phyloP scores from a whole-genome alignment of 2,797 vertebrate genomes.

The Spheniscus humboldti region DNA sequence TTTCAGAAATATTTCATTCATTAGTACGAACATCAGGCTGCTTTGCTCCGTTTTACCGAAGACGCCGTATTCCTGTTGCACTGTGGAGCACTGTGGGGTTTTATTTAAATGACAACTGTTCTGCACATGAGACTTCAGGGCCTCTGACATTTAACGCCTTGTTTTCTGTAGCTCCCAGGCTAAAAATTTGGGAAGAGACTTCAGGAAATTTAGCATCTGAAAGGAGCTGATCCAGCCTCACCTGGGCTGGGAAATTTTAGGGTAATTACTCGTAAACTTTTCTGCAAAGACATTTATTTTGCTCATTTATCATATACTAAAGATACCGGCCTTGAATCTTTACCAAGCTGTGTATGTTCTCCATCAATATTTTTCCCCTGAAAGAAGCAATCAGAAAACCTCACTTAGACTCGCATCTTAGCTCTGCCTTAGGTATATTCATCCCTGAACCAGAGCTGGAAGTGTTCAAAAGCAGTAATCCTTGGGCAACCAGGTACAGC shows the following conservation, averaged over 20 bases:
- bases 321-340: neutral
- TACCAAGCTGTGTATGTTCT: too few relatives aligned
- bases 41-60: neutral
- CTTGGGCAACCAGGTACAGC: neutral
- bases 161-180: neutral
- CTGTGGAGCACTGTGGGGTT: neutral
- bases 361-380: neutral
- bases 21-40: neutral
- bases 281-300: neutral
- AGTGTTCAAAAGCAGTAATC: too few relatives aligned
- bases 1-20: neutral
- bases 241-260: neutral
- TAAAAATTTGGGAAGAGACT: too few relatives aligned
- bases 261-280: neutral
- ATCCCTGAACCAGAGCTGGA: too few relatives aligned
- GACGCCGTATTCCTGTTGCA: neutral
- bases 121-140: too few relatives aligned
- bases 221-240: neutral
- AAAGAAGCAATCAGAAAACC: neutral
- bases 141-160: too few relatives aligned
- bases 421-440: neutral
- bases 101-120: too few relatives aligned
- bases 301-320: neutral
- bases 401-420: neutral
- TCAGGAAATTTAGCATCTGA: neutral